A percentile compares a stretch with the other conserved stretches of the same genome.
These are phyloP conservation scores for Choloepus didactylus DNA, from an alignment of 2,797 vertebrate genomes.

Conservation along the genomic window DNA sequence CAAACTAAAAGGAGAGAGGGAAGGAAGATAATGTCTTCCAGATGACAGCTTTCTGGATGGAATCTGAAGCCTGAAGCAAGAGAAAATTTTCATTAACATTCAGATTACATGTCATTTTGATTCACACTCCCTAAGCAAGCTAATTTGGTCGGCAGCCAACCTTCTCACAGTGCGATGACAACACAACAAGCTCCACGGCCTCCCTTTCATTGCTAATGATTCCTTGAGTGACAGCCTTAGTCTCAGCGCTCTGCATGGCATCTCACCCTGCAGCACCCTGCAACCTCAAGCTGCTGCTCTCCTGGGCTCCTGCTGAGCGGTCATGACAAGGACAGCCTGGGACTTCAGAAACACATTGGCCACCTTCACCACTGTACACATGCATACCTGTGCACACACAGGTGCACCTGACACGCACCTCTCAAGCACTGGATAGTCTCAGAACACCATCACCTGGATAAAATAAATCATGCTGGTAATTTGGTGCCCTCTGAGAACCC, in stretches of 20 bases:
- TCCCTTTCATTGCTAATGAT: constrained; percentile 89
- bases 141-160: constrained; percentile 90
- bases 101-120: constrained; percentile 90
- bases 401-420: not conserved
- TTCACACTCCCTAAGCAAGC: constrained; percentile 90
- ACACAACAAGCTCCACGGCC: constrained; percentile 85
- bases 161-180: constrained; percentile 87
- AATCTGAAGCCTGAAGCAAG: constrained; percentile 82
- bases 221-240: constrained; percentile 90
- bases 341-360: not conserved
- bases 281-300: constrained; percentile 75
- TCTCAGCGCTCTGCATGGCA: constrained; percentile 86
- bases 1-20: constrained; percentile 37
- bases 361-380: rapidly evolving
- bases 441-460: not conserved
- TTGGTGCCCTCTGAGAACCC: not conserved
- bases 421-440: not conserved
- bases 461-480: not conserved
- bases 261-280: constrained; percentile 80
- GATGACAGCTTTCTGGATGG: constrained; percentile 87
- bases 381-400: not conserved
- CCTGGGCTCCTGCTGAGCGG: constrained; percentile 71
- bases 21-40: constrained; percentile 83
- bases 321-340: constrained; percentile 75
- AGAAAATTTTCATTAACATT: constrained; percentile 89